Evolutionary conservation across 2,113 vertebrate species (phyloP).

Genomic region (Myanophis thanlyinensis): DNA sequence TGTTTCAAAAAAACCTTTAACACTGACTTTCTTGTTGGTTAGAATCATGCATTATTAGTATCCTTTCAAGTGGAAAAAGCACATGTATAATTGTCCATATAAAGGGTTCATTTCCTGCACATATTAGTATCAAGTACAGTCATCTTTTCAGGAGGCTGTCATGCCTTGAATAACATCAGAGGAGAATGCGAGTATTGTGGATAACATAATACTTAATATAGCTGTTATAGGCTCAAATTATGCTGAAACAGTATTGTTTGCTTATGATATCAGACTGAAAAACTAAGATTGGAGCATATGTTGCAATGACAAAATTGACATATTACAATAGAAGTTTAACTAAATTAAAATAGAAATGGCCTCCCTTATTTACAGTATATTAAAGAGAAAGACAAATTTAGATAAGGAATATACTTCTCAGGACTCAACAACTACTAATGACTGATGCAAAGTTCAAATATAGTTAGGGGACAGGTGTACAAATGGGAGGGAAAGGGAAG

Average conservation of each 20-base stretch:
- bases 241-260: background rate
- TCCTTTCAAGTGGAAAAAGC: background rate
- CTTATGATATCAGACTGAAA: background rate
- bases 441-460: background rate
- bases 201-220: background rate
- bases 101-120: background rate
- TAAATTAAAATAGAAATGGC: background rate
- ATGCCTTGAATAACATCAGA: background rate
- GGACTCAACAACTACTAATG: background rate
- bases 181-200: background rate
- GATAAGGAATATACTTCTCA: background rate
- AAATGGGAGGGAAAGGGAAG: background rate
- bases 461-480: background rate
- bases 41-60: background rate
- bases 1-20: background rate
- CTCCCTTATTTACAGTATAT: background rate
- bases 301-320: background rate
- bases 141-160: background rate
- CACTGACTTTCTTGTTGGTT: background rate
- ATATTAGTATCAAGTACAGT: background rate
- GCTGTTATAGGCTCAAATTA: background rate
- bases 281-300: background rate
- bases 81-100: background rate
- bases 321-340: background rate
- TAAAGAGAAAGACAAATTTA: background rate